These are phyloP conservation scores for Hyposmocoma kahamanoa DNA, from an alignment of 1,140 invertebrate species.

Conservation along the genomic window DNA sequence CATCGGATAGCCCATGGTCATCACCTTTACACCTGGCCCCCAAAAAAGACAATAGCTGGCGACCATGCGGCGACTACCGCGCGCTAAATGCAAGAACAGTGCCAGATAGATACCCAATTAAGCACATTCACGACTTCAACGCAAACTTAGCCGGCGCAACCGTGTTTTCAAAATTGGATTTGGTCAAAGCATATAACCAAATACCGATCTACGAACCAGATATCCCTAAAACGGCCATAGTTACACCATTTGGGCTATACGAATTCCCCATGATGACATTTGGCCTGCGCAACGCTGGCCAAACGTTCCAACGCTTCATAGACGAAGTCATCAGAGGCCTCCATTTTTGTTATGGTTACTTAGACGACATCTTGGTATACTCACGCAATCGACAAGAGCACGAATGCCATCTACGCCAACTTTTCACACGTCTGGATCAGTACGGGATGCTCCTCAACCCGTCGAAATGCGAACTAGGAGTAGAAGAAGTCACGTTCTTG, in stretches of 20 bases:
- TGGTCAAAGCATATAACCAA: slow-evolving; percentile 30
- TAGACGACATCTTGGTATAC: slow-evolving; percentile 49
- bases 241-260: slow-evolving; percentile 28
- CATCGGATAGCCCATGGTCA: slow-evolving; percentile 51
- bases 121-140: slow-evolving; percentile 8
- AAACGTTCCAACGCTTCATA: too few relatives aligned
- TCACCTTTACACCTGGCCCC: slow-evolving; percentile 51
- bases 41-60: slow-evolving; percentile 48
- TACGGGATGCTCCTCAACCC: slow-evolving; percentile 35
- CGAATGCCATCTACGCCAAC: slow-evolving; percentile 18
- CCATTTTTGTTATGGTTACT: slow-evolving; percentile 48
- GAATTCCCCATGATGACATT: too few relatives aligned
- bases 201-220: not conserved
- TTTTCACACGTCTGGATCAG: slow-evolving; percentile 24
- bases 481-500: not conserved
- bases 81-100: slow-evolving; percentile 53
- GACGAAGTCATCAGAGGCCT: slow-evolving; percentile 64
- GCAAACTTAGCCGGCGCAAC: not conserved
- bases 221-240: slow-evolving; percentile 24
- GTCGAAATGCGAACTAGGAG: slow-evolving; percentile 12
- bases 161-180: slow-evolving; percentile 62
- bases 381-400: slow-evolving; percentile 30
- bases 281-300: slow-evolving; percentile 38
- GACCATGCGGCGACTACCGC: slow-evolving; percentile 64
- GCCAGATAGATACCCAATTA: slow-evolving; percentile 32